Conservation (phyloP, 2,797 vertebrate genomes). For the Cyclopterus lumpus region DNA sequence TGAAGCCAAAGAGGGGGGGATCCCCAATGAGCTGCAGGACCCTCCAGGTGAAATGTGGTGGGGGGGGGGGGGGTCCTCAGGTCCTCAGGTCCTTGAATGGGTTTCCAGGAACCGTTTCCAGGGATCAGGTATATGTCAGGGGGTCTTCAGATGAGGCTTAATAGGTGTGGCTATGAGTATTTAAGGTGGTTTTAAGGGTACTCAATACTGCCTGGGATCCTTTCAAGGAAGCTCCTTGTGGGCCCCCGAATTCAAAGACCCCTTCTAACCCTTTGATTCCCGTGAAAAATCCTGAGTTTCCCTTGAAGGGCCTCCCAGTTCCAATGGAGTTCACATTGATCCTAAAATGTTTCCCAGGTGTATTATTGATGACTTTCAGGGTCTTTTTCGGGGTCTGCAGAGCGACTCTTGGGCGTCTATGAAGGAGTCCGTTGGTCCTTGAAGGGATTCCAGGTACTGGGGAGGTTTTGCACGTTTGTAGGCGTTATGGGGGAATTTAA, state of each 20-base stretch:
- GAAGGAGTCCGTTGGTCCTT: not conserved
- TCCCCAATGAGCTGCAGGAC: constrained; percentile 22
- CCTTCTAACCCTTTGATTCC: not conserved
- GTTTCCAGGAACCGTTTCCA: constrained; percentile 32
- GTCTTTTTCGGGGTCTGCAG: not conserved
- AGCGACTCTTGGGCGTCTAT: not conserved
- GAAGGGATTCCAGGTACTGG: not conserved
- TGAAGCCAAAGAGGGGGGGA: constrained; percentile 79
- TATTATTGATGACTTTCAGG: not conserved
- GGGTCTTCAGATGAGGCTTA: not conserved
- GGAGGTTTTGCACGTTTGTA: not conserved
- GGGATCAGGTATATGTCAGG: not conserved
- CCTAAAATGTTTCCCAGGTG: not conserved
- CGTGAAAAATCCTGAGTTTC: not conserved
- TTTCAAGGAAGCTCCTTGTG: not conserved
- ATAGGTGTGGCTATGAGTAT: not conserved
- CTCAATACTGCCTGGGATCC: not conserved
- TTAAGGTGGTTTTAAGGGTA: not conserved
- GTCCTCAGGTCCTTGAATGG: constrained; percentile 11
- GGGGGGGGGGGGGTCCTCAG: not conserved
- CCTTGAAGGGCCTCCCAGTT: not conserved
- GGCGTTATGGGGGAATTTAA: not conserved
- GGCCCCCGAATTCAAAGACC: not conserved
- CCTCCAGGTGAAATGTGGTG: constrained; percentile 70
- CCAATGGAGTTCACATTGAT: not conserved